Evolutionary conservation across 2,888 invertebrate species (phyloP), one percentile per base, ranked within the genome.

Genomic region (Galerucella nymphaeae): DNA sequence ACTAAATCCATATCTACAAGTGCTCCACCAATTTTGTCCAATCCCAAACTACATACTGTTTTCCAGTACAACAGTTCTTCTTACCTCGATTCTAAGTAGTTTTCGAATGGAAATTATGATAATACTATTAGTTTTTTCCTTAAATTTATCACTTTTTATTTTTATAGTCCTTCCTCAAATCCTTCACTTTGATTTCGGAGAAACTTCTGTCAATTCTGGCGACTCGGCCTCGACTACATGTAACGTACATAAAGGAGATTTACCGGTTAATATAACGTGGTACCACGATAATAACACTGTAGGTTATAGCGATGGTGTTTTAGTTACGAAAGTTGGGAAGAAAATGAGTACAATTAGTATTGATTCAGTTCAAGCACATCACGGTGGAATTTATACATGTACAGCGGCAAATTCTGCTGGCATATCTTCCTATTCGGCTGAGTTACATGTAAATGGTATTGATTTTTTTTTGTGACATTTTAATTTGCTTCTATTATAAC

Each of bases 371-470:
- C 88, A 89, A 71, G 89, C 89, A 62, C 86, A 90, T 79, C 93
- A 94, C 85, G 90, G 91, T 61, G 94, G 94, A 76, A 91, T 90
- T 84, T 95, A 94, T 85, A 93, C 93, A 65, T 95, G 94, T 87
- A 89, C 89, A 79, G 94, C 92, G 70, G 89, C 89, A 76, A 94
- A 94, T 87, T 84, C 86, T 76, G 92, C 92, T 84, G 93, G 93
- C 75, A 88, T 87, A 82, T 89, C 90, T 78, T 90, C 89, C 82
- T 90, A 90, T 87, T 90, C 91, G 71, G 89, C 91, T 70, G 86
- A 73, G 10, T 76, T 82, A 65, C 72, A 80, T 69, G 94, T 94
- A 76, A 92, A 91, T 85, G 94, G 94, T 86, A 93, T 42, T 48
- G 30, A 62, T 48, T 64, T 41, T 63, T 62, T 69, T 23, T 14